phyloP scores from a whole-genome alignment of 35 echinoderm and acorn worm species.

The Ptychodera flava region DNA sequence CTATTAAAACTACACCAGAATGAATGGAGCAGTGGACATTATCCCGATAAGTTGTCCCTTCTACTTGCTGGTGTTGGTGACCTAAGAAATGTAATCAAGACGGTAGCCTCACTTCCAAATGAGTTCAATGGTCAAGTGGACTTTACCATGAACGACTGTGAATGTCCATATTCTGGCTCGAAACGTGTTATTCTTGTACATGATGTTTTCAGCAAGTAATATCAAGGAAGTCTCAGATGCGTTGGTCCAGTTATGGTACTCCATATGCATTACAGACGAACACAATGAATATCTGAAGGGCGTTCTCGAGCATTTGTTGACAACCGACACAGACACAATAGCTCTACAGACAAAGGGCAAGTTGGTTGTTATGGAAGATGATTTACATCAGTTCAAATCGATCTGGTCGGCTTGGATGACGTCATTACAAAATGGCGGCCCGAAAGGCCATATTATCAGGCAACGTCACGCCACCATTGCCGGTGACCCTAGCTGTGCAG shows the following conservation, averaged over 20 bases:
- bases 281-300: not conserved
- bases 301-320: not conserved
- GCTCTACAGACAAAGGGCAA: not conserved
- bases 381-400: not conserved
- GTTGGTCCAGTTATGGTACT: not conserved
- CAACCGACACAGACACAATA: not conserved
- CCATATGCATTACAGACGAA: not conserved
- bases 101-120: constrained; percentile 40
- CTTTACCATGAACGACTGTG: constrained; percentile 45
- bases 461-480: not conserved
- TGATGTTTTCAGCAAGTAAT: constrained; percentile 10
- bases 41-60: not conserved
- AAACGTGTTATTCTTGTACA: constrained; percentile 62
- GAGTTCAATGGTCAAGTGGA: constrained; percentile 36
- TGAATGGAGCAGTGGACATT: constrained; percentile 16
- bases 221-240: not conserved
- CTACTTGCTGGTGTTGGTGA: constrained; percentile 44
- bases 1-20: constrained; percentile 43
- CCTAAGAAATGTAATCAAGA: constrained; percentile 36
- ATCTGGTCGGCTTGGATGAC: not conserved
- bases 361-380: not conserved
- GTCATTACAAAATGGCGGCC: not conserved
- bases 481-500: not conserved
- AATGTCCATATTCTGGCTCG: constrained; percentile 47
- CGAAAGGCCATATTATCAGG: not conserved